phyloP scores from a whole-genome alignment of 2,113 vertebrate species.

The Mellivora capensis region DNA sequence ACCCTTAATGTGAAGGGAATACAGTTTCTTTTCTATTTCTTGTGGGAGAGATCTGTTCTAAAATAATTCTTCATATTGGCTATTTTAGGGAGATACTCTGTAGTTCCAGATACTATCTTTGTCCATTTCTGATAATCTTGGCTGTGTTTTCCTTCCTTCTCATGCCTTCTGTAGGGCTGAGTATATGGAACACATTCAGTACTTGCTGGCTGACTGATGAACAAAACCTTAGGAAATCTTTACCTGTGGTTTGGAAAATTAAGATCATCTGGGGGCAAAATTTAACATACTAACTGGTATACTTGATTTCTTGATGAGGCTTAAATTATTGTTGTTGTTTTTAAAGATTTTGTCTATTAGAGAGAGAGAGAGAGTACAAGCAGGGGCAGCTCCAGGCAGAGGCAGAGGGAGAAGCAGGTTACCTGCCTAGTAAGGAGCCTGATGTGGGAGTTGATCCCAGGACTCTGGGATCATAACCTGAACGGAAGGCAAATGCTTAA shows the following conservation, averaged over 20 bases:
- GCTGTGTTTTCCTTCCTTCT: background rate
- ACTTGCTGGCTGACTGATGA: background rate
- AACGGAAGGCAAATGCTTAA: background rate
- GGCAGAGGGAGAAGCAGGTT: background rate
- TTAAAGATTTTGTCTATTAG: background rate
- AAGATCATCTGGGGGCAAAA: background rate
- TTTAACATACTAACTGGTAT: background rate
- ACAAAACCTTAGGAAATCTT: background rate
- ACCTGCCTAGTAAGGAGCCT: background rate
- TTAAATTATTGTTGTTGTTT: background rate
- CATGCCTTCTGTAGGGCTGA: background rate
- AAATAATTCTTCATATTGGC: background rate
- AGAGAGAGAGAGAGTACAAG: background rate
- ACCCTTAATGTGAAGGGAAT: background rate
- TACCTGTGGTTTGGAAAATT: background rate
- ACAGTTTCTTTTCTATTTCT: background rate
- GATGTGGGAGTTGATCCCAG: background rate
- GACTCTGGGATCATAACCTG: background rate
- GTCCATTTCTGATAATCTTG: background rate
- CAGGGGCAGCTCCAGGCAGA: background rate
- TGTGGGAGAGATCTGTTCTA: background rate
- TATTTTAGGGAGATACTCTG: background rate
- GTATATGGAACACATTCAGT: background rate
- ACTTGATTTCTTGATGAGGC: background rate
- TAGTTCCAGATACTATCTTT: background rate